phyloP scores from a whole-genome alignment of 2,888 invertebrate genomes.

The Drosophila putrida region DNA sequence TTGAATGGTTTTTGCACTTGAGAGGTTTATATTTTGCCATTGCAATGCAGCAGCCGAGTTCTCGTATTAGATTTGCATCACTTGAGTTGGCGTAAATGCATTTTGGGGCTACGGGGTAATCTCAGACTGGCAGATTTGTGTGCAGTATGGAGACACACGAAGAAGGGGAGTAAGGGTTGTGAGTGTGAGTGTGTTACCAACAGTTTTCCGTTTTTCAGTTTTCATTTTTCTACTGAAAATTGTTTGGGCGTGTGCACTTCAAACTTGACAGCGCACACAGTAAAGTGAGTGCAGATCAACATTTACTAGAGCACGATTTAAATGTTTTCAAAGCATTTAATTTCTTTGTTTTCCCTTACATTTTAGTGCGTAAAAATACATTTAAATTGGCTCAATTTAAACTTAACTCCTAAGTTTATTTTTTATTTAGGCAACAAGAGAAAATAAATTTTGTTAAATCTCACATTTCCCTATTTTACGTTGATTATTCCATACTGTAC shows the following conservation, averaged over 20 bases:
- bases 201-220: conserved; percentile 29
- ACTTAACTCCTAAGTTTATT: neutral
- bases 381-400: neutral
- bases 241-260: conserved; percentile 70
- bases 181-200: conserved; percentile 4
- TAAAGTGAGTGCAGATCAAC: conserved; percentile 32
- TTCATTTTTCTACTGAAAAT: conserved; percentile 55
- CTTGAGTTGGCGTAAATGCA: conserved; percentile 80
- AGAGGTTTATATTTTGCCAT: conserved; percentile 76
- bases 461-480: neutral
- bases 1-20: conserved; percentile 80
- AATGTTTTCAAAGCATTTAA: conserved; percentile 28
- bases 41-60: conserved; percentile 47
- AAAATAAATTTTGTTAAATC: neutral
- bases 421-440: neutral
- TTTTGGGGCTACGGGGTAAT: conserved; percentile 73
- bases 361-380: neutral
- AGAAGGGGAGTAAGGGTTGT: no score
- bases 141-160: neutral
- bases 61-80: conserved; percentile 77
- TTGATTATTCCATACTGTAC: no score
- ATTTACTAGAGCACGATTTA: conserved; percentile 38
- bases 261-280: conserved; percentile 49
- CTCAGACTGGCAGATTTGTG: conserved; percentile 75
- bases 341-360: conserved; percentile 5